These are phyloP conservation scores for Oikopleura vanhoeffeni DNA, from an alignment of 23 tunicate genomes.

Conservation along the genomic window DNA sequence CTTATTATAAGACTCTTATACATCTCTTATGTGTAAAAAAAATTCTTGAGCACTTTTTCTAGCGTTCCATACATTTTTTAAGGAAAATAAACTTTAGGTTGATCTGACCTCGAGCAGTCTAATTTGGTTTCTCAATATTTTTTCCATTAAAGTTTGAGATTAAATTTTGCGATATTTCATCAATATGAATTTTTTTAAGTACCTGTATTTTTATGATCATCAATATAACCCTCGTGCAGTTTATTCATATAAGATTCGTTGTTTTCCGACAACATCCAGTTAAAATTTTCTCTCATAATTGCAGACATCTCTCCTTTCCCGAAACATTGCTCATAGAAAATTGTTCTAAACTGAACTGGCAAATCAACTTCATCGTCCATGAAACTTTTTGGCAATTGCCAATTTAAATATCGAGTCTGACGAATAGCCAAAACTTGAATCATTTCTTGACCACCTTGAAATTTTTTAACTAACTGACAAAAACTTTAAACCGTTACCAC, in stretches of 20 bases:
- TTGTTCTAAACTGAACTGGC: not conserved
- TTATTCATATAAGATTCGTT: not conserved
- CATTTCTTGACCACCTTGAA: conserved; percentile 9
- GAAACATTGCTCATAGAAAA: conserved; percentile 4
- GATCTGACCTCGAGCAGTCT: no score
- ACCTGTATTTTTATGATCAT: conserved; percentile 9
- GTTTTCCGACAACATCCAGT: not conserved
- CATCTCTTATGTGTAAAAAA: no score
- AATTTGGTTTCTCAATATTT: no score
- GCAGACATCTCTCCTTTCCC: not conserved
- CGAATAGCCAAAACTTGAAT: conserved; percentile 4
- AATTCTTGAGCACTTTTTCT: no score
- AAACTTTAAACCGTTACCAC: no score
- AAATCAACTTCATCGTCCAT: not conserved
- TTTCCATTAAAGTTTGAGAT: no score
- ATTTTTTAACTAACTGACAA: no score
- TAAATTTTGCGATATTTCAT: no score
- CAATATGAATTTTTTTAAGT: no score
- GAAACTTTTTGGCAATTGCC: conserved; percentile 2
- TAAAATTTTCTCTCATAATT: not conserved
- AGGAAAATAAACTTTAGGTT: no score
- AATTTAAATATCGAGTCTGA: not conserved
- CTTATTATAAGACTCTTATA: no score
- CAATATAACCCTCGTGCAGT: conserved; percentile 4
- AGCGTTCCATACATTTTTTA: no score